phyloP scores from a whole-genome alignment of 2,888 invertebrate genomes.

The Alcis repandata region DNA sequence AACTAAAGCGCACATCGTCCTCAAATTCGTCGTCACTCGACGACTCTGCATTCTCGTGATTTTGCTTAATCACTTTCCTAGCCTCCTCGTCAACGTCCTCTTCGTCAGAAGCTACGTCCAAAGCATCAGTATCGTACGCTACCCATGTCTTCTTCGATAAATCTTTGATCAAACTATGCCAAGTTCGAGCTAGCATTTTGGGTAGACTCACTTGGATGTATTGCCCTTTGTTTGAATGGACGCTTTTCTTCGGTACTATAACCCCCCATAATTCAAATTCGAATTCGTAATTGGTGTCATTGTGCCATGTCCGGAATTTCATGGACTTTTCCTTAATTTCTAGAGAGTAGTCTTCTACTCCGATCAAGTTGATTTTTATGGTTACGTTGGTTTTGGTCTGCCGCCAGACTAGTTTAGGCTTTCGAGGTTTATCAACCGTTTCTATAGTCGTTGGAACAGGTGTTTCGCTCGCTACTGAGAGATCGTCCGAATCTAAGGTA shows the following conservation, averaged over 20 bases:
- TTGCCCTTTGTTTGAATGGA: constrained; percentile 70
- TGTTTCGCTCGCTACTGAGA: constrained; percentile 45
- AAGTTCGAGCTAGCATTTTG: constrained; percentile 67
- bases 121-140: constrained; percentile 69
- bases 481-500: constrained; percentile 60
- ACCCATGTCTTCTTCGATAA: constrained; percentile 68
- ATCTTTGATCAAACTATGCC: constrained; percentile 68
- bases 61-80: constrained; percentile 52
- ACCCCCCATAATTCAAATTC: constrained; percentile 75
- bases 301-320: constrained; percentile 60
- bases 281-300: constrained; percentile 68
- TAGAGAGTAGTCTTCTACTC: constrained; percentile 67
- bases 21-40: constrained; percentile 63
- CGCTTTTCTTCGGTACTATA: constrained; percentile 56
- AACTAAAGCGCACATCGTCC: constrained; percentile 51
- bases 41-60: constrained; percentile 51
- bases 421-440: constrained; percentile 50
- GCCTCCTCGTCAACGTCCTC: constrained; percentile 53
- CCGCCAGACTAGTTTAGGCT: constrained; percentile 72
- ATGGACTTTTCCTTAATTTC: constrained; percentile 60
- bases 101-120: constrained; percentile 71
- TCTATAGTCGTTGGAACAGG: constrained; percentile 13
- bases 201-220: constrained; percentile 68
- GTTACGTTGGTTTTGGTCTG: constrained; percentile 64
- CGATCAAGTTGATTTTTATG: constrained; percentile 72